phyloP scores from a whole-genome alignment of 2,797 vertebrate species.

The Labeo calbasu region DNA sequence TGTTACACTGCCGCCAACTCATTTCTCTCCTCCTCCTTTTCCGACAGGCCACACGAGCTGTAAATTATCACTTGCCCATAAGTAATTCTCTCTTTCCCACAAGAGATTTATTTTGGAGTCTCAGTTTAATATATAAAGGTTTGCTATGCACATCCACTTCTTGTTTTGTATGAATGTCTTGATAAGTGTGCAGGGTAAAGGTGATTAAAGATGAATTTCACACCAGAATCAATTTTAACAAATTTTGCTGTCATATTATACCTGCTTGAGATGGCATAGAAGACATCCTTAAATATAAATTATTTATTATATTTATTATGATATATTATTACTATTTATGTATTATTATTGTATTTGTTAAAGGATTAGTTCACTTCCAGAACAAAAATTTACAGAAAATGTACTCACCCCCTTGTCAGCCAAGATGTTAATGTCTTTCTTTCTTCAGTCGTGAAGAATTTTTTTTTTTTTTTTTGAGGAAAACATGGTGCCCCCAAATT shows the following conservation, averaged over 20 bases:
- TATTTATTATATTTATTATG: too few species aligned
- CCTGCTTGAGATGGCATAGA: neutral
- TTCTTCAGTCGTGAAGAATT: too few species aligned
- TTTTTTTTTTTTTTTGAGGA: too few species aligned
- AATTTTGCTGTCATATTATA: neutral
- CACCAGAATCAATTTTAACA: neutral
- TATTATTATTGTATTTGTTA: too few species aligned
- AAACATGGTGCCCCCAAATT: too few species aligned
- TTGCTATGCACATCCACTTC: neutral
- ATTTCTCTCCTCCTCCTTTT: conserved; percentile 56
- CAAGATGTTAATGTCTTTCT: too few species aligned
- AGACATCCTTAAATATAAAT: neutral
- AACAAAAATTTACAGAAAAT: too few species aligned
- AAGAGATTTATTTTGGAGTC: conserved; percentile 26
- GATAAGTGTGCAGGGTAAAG: neutral
- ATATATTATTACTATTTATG: too few species aligned
- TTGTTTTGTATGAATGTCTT: neutral
- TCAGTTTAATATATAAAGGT: conserved; percentile 11
- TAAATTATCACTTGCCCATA: conserved; percentile 18
- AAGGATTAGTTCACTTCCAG: too few species aligned
- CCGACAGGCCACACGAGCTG: conserved; percentile 56
- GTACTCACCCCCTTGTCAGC: too few species aligned
- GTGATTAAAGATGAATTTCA: neutral
- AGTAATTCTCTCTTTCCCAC: neutral
- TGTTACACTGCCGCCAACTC: conserved; percentile 42